A percentile compares a stretch with the other conserved stretches of the same genome.
Conservation (phyloP, 2,888 invertebrate genomes). For the Venusia cambrica region DNA sequence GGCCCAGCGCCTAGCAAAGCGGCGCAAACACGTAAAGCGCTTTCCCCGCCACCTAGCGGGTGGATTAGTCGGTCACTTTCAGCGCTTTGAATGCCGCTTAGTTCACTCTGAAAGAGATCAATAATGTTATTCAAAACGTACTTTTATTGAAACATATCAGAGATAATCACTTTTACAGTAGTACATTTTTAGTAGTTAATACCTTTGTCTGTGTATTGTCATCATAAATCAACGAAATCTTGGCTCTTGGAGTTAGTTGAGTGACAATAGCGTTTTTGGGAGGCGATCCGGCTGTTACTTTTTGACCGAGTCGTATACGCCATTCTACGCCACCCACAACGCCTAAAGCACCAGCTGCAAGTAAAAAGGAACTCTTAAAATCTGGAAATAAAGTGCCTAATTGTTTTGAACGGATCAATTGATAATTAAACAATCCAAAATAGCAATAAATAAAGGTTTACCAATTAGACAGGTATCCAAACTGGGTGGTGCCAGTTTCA, state of each 20-base stretch:
- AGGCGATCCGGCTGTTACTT: conserved; percentile 58
- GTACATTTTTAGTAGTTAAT: too few relatives aligned
- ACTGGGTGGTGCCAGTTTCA: conserved; percentile 61
- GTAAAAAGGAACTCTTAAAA: conserved; percentile 1
- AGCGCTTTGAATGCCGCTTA: conserved; percentile 57
- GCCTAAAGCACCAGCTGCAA: conserved; percentile 66
- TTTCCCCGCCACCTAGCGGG: conserved; percentile 67
- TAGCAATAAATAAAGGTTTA: too few relatives aligned
- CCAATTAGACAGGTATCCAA: conserved; percentile 69
- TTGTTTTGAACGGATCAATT: too few relatives aligned
- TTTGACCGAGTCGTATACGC: conserved; percentile 65
- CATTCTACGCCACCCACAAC: conserved; percentile 74
- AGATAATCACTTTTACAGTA: not conserved
- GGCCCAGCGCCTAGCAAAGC: conserved; percentile 69
- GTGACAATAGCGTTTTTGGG: conserved; percentile 63
- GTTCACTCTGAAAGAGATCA: conserved; percentile 58
- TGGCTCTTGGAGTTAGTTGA: conserved; percentile 66
- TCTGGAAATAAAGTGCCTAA: not conserved
- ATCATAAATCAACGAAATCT: conserved; percentile 63
- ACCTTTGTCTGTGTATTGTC: conserved; percentile 67
- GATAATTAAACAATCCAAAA: too few relatives aligned
- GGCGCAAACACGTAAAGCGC: conserved; percentile 65
- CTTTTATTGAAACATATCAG: too few relatives aligned
- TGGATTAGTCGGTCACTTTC: conserved; percentile 62
- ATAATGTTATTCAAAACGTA: not conserved